Evolutionary conservation across 2,888 invertebrate species (phyloP).

Genomic region (Orthosia gracilis): DNA sequence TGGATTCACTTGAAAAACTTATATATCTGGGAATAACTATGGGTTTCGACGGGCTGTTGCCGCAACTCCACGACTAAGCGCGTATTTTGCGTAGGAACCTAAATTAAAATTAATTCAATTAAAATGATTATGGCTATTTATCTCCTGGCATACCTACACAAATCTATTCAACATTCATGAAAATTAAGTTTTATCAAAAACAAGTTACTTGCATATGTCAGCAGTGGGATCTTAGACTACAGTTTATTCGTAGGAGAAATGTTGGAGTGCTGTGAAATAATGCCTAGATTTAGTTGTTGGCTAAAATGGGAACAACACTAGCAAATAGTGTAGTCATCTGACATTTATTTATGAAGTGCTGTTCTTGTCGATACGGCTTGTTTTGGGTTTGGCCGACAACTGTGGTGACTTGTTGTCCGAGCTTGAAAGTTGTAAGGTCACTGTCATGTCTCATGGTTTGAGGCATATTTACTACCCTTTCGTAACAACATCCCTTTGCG

Average conservation of each 20-base stretch:
- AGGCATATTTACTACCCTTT: neutral
- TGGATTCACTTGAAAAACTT: too few species aligned
- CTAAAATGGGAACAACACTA: conserved; percentile 60
- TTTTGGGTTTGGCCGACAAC: conserved; percentile 43
- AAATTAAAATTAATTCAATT: too few species aligned
- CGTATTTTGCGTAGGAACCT: too few species aligned
- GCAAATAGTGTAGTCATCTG: conserved; percentile 51
- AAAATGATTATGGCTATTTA: too few species aligned
- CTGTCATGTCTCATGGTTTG: neutral
- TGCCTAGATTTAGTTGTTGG: conserved; percentile 67
- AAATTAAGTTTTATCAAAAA: too few species aligned
- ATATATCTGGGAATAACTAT: too few species aligned
- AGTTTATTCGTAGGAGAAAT: conserved; percentile 59
- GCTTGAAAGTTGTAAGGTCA: conserved; percentile 1
- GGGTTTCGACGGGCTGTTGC: too few species aligned
- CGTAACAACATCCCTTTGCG: neutral
- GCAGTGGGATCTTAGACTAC: too few species aligned
- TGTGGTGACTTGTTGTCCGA: conserved; percentile 12
- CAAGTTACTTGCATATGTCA: too few species aligned
- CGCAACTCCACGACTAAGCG: too few species aligned
- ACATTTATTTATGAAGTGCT: conserved; percentile 59
- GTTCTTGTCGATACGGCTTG: conserved; percentile 42
- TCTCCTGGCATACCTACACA: too few species aligned
- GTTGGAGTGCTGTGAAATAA: conserved; percentile 60
- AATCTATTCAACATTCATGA: too few species aligned